phyloP scores from a whole-genome alignment of 2,113 vertebrate genomes.

The Nibea albiflora region DNA sequence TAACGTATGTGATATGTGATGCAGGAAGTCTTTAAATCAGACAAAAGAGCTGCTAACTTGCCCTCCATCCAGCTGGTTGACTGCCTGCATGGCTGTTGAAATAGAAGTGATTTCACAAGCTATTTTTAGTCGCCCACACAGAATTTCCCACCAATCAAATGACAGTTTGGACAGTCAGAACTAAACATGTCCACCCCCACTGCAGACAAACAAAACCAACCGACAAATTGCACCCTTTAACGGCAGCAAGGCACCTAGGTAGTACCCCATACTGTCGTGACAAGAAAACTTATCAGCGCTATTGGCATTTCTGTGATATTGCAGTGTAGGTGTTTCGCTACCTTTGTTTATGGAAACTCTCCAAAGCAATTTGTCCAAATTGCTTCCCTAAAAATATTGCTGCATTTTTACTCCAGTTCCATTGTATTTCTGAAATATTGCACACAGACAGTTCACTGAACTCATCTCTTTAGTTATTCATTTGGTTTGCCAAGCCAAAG shows the following conservation, averaged over 20 bases:
- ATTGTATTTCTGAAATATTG: conserved; percentile 59
- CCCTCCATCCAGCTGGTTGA: background rate
- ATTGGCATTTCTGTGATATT: conserved; percentile 39
- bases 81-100: background rate
- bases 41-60: background rate
- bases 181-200: background rate
- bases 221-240: background rate
- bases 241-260: background rate
- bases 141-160: background rate
- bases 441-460: conserved; percentile 50
- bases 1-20: background rate
- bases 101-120: background rate
- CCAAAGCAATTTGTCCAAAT: conserved; percentile 54
- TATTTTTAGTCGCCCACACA: background rate
- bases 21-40: background rate
- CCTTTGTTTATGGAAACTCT: conserved; percentile 38
- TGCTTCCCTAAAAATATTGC: conserved; percentile 43
- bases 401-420: conserved; percentile 25
- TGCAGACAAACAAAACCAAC: background rate
- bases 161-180: background rate
- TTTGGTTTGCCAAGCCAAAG: conserved; percentile 49
- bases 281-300: conserved; percentile 30
- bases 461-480: conserved; percentile 68
- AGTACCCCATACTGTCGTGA: conserved; percentile 4
- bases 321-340: conserved; percentile 36